Conservation (phyloP, 2,797 vertebrate genomes). For the Mycteria americana region DNA sequence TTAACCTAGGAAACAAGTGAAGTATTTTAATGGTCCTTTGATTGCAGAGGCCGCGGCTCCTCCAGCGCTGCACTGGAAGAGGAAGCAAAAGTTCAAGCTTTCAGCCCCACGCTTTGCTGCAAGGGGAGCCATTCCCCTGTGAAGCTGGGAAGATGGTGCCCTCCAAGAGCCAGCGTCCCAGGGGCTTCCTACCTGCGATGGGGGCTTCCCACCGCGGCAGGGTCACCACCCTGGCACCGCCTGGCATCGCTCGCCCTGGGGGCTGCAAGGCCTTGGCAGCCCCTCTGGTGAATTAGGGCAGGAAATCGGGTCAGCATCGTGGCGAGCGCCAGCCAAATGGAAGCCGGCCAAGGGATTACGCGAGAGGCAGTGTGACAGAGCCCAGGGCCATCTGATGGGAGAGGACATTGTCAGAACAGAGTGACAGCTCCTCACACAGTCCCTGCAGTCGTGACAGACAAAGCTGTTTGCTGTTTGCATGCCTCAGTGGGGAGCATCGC, state of each 20-base stretch:
- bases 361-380: not conserved
- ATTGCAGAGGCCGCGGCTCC: slow-evolving; percentile 48
- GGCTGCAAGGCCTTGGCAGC: not conserved
- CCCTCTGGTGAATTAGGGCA: slow-evolving; percentile 30
- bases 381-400: slow-evolving; percentile 53
- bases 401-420: not conserved
- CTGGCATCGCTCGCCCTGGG: not conserved
- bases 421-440: slow-evolving; percentile 3
- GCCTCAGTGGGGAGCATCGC: not conserved
- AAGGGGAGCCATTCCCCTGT: not conserved
- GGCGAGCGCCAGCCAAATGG: not conserved
- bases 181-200: rapidly evolving
- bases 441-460: not conserved
- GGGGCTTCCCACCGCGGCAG: rapidly evolving
- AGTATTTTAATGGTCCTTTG: slow-evolving; percentile 61
- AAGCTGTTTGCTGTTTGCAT: slow-evolving; percentile 2
- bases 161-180: not conserved
- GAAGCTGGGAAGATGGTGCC: not conserved
- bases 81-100: not conserved
- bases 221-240: not conserved
- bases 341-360: slow-evolving; percentile 41
- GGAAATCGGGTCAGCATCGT: not conserved
- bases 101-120: not conserved
- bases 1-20: slow-evolving; percentile 56
- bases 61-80: not conserved